Base-by-base conservation (phyloP, 2,113 vertebrate species). In the Nannospalax galili region DNA sequence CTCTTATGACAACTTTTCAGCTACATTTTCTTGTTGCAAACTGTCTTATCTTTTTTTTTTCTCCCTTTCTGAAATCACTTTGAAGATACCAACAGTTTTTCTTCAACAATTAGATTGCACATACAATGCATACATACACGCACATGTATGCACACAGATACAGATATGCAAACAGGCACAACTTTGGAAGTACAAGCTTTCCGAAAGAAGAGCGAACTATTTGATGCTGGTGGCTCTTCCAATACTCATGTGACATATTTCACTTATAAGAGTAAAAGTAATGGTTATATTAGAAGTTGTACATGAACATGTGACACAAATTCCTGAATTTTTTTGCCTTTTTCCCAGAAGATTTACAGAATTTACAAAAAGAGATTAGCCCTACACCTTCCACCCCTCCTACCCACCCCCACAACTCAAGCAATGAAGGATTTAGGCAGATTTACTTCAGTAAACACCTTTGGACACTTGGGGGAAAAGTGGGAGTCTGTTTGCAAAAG, bases 361-460 rank as follows among this genome's bases (percentile, higher is more conserved):
- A 99, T 98, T 99, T 99, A 99, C 98, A 98, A 99, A 99, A 99
- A 99, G 98, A 99, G 99, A 99, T 99, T 99, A 99, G 99, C 98
- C 98, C 98, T 98, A 99, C 99, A 99, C 99, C 99, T 99, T 99
- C 98, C 98, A 98, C 97, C 98, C 98, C 97, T 97, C 84, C 92
- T 73, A 97, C 94, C 98, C 97, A 98, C 98, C 98, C 98, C 98
- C 98, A 98, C 99, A 98, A 99, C 98, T 98, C 98, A 98, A 99
- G 98, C 98, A 98, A 98, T 96, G 98, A 98, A 98, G 99, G 99
- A 99, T 99, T 99, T 99, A 99, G 99, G 98, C 99, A 99, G 99
- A 99, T 99, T 99, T 99, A 99, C 99, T 99, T 99, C 99, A 98
- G 99, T 99, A 99, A 99, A 99, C 99, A 99, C 99, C 99, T 99